These are phyloP conservation scores for Catharus fuscescens DNA, from an alignment of 2,113 vertebrate species.

Conservation along the genomic window DNA sequence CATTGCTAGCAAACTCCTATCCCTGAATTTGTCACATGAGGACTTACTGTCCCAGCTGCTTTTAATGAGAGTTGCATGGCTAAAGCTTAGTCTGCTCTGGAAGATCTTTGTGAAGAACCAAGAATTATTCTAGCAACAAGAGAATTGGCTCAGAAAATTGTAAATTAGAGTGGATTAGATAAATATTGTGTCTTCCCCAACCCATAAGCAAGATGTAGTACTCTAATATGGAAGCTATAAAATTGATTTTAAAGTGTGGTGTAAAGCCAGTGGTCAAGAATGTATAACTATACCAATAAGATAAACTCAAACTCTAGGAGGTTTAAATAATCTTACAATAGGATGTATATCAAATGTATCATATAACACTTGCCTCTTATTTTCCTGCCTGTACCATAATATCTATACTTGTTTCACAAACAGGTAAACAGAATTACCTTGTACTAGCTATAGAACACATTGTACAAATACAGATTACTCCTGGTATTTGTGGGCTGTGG, in stretches of 20 bases:
- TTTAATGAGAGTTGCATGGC: slow-evolving; percentile 5
- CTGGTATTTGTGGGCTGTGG: neutral
- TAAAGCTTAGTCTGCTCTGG: neutral
- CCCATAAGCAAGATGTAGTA: neutral
- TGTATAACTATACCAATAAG: neutral
- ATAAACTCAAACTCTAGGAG: neutral
- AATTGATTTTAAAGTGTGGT: neutral
- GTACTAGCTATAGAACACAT: neutral
- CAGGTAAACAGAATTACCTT: neutral
- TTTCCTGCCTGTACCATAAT: neutral
- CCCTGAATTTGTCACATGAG: neutral
- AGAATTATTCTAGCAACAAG: neutral
- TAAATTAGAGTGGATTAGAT: neutral
- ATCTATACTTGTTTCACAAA: neutral
- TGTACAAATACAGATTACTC: neutral
- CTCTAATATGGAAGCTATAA: neutral
- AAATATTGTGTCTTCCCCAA: neutral
- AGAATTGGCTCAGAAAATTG: neutral
- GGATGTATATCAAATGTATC: neutral
- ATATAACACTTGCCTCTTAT: neutral
- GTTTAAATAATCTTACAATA: neutral
- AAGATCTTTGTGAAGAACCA: neutral
- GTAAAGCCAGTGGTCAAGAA: neutral
- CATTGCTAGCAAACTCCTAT: neutral
- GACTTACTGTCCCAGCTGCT: slow-evolving; percentile 22